These are phyloP conservation scores for Myotis davidii DNA, from an alignment of 2,113 vertebrate species.

Conservation along the genomic window DNA sequence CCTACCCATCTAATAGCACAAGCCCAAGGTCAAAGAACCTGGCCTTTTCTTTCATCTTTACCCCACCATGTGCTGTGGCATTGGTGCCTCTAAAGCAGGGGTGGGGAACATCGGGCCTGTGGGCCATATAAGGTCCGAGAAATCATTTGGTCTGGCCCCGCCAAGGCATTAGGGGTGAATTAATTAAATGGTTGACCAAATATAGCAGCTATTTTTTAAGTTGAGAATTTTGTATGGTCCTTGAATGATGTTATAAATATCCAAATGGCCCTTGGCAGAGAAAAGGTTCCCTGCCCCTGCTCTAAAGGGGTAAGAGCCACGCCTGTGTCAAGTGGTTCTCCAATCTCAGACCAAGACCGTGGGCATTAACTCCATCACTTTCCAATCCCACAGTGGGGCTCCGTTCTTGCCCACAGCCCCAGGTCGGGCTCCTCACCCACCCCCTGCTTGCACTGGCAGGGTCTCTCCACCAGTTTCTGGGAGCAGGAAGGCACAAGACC, in stretches of 20 bases:
- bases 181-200: too few relatives aligned
- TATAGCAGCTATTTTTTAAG: too few relatives aligned
- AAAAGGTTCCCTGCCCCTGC: too few relatives aligned
- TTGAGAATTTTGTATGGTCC: too few relatives aligned
- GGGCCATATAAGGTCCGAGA: too few relatives aligned
- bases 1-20: background rate
- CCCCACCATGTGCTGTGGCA: rapidly evolving
- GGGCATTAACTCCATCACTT: background rate
- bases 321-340: background rate
- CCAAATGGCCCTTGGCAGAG: too few relatives aligned
- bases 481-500: background rate
- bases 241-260: too few relatives aligned
- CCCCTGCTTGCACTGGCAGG: background rate
- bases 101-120: too few relatives aligned
- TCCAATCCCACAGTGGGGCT: background rate
- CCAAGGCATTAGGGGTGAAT: too few relatives aligned
- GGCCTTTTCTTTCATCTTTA: background rate
- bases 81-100: background rate
- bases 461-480: background rate
- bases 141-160: too few relatives aligned
- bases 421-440: background rate
- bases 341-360: background rate
- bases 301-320: background rate
- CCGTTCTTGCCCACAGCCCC: background rate
- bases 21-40: background rate